phyloP scores from a whole-genome alignment of 1,140 invertebrate genomes.

The Grapholita molesta region DNA sequence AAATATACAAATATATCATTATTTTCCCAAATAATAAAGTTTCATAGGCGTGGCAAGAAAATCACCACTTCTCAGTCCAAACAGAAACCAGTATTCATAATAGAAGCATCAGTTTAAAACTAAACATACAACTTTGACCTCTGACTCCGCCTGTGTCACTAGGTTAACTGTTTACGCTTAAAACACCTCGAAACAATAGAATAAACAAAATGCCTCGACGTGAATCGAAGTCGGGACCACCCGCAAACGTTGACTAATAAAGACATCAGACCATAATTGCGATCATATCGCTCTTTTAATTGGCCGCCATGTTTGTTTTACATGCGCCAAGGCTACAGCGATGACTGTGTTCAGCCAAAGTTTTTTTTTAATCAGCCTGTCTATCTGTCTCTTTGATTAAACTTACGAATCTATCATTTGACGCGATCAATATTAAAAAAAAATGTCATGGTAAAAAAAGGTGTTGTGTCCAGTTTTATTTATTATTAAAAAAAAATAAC shows the following conservation, averaged over 20 bases:
- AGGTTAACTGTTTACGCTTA: background rate
- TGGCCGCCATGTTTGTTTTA: conserved; percentile 1
- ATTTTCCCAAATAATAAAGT: no score
- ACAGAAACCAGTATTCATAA: background rate
- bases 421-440: no score
- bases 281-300: conserved; percentile 7
- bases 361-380: background rate
- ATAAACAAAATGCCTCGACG: background rate
- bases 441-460: background rate
- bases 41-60: no score
- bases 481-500: background rate
- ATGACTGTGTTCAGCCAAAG: background rate
- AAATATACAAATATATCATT: no score
- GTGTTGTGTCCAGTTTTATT: background rate
- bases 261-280: conserved; percentile 10
- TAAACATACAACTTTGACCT: background rate
- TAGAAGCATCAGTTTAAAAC: background rate
- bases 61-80: background rate
- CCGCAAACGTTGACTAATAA: background rate
- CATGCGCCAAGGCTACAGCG: background rate
- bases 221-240: background rate
- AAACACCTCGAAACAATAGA: background rate
- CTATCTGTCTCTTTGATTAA: background rate
- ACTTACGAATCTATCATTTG: no score
- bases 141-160: background rate